Conservation (phyloP, 2,797 vertebrate species). For the Eulemur rubriventer region DNA sequence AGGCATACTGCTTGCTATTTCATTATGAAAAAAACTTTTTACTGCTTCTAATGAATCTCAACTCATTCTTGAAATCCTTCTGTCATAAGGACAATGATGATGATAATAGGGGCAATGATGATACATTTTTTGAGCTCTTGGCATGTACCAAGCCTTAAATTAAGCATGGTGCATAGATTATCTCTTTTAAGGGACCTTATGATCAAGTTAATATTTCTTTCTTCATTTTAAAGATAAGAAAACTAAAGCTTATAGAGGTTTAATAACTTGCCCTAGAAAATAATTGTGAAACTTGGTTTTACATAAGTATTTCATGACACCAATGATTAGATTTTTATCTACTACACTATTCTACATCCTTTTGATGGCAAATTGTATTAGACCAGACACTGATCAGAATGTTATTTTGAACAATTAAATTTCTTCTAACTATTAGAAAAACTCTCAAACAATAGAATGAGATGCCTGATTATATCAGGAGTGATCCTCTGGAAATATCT, state of each 20-base stretch:
- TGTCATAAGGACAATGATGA: not conserved
- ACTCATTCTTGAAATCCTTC: not conserved
- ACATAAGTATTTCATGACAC: not conserved
- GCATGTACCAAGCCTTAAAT: not conserved
- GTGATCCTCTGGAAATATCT: not conserved
- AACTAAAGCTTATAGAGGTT: not conserved
- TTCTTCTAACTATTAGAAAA: not conserved
- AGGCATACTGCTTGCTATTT: constrained; percentile 4
- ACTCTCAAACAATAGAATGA: not conserved
- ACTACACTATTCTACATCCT: not conserved
- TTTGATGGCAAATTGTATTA: not conserved
- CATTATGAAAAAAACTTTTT: not conserved
- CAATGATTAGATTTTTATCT: not conserved
- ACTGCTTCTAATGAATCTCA: not conserved
- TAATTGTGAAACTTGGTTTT: not conserved
- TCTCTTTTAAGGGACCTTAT: not conserved
- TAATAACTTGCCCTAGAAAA: not conserved
- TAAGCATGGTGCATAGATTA: not conserved
- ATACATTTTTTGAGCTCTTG: not conserved
- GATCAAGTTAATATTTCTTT: not conserved
- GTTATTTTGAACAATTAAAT: not conserved
- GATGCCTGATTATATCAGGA: not conserved
- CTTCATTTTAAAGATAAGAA: not conserved
- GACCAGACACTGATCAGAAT: not conserved
- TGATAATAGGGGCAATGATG: not conserved